These are phyloP conservation scores for Phymastichus coffea DNA, from an alignment of 1,140 invertebrate genomes.

Conservation along the genomic window DNA sequence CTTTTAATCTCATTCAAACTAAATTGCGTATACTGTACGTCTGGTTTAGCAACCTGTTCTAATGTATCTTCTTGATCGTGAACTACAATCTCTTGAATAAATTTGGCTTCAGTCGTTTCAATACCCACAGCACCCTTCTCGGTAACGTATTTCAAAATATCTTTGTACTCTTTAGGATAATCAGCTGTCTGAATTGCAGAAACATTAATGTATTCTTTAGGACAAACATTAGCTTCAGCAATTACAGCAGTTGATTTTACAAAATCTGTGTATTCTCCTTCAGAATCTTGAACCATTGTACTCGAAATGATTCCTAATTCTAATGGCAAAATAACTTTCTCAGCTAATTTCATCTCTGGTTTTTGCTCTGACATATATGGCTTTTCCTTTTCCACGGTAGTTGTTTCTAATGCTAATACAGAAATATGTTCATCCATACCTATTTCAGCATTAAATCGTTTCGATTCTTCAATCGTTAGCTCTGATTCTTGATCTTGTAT, in stretches of 20 bases:
- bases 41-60: conserved; percentile 43
- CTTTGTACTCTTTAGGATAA: conserved; percentile 56
- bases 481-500: conserved; percentile 62
- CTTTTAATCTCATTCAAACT: conserved; percentile 53
- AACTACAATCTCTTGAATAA: conserved; percentile 57
- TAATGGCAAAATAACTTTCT: conserved; percentile 55
- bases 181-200: conserved; percentile 61
- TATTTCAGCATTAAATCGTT: conserved; percentile 58
- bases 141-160: conserved; percentile 57
- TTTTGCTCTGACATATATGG: conserved; percentile 50
- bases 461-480: conserved; percentile 52
- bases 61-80: conserved; percentile 59
- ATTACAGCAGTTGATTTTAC: conserved; percentile 52
- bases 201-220: conserved; percentile 59
- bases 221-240: conserved; percentile 57
- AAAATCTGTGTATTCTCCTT: conserved; percentile 53
- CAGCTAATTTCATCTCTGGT: conserved; percentile 55
- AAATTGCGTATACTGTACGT: conserved; percentile 47
- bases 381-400: conserved; percentile 62
- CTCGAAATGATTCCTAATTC: conserved; percentile 59
- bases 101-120: conserved; percentile 60
- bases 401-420: conserved; percentile 60
- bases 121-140: conserved; percentile 56
- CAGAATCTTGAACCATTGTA: conserved; percentile 61
- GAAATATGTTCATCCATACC: conserved; percentile 62